Percentiles rank a stretch among this genome's conserved stretches.
phyloP scores from a whole-genome alignment of 2,888 invertebrate genomes.

The Meandrusa payeni region DNA sequence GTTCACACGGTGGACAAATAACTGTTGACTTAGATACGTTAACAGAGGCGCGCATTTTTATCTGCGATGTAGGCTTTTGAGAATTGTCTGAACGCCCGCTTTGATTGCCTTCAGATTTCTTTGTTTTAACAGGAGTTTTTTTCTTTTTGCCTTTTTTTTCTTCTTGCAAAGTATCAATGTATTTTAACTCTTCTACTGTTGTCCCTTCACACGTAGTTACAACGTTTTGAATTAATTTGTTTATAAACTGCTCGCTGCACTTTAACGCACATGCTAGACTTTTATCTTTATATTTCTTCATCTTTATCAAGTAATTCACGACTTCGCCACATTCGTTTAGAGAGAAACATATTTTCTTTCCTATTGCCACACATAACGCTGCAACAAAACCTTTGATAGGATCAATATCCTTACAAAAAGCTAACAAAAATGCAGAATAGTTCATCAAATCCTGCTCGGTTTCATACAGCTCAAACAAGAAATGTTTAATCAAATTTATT shows the following conservation, averaged over 20 bases:
- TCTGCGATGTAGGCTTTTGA: slow-evolving; percentile 39
- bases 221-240: slow-evolving; percentile 50
- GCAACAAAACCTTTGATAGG: slow-evolving; percentile 79
- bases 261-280: slow-evolving; percentile 56
- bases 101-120: slow-evolving; percentile 45
- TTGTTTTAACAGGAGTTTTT: slow-evolving; percentile 37
- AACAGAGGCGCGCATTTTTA: slow-evolving; percentile 31
- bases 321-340: slow-evolving; percentile 71
- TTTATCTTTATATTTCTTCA: slow-evolving; percentile 59
- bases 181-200: slow-evolving; percentile 55
- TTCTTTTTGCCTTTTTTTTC: slow-evolving; percentile 54
- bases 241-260: slow-evolving; percentile 54
- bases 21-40: slow-evolving; percentile 51
- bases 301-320: slow-evolving; percentile 57
- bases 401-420: slow-evolving; percentile 81
- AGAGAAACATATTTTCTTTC: slow-evolving; percentile 74
- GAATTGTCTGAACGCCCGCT: slow-evolving; percentile 50
- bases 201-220: slow-evolving; percentile 57
- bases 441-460: slow-evolving; percentile 70
- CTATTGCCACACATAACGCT: slow-evolving; percentile 79
- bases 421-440: slow-evolving; percentile 82
- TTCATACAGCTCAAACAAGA: slow-evolving; percentile 80
- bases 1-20: slow-evolving; percentile 62
- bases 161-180: slow-evolving; percentile 40
- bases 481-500: slow-evolving; percentile 69